A percentile compares a stretch with the other conserved stretches of the same genome.
Evolutionary conservation across 2,888 invertebrate species (phyloP).

Genomic region (Choreutis nemorana): DNA sequence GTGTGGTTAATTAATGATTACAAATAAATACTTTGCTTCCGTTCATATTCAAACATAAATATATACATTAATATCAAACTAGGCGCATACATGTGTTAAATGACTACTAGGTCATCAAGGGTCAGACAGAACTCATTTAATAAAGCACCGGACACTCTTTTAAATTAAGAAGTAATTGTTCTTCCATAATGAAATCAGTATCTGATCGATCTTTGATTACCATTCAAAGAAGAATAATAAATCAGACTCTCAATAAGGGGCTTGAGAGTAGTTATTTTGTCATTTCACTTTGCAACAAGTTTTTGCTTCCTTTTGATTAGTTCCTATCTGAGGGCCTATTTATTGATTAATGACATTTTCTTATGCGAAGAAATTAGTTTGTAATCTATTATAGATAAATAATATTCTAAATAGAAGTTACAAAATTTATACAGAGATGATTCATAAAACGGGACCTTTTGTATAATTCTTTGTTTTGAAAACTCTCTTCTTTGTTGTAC

Average conservation of each 20-base stretch:
- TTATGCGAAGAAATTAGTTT: slow-evolving; percentile 11
- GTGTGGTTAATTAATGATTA: too few species aligned
- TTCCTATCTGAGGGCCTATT: slow-evolving; percentile 11
- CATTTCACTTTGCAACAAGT: slow-evolving; percentile 14
- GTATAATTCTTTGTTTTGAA: too few species aligned
- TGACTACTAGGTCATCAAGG: too few species aligned
- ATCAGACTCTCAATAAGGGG: slow-evolving; percentile 22
- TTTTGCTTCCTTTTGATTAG: slow-evolving; percentile 30
- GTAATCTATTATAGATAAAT: too few species aligned
- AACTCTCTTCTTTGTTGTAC: too few species aligned
- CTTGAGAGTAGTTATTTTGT: slow-evolving; percentile 11
- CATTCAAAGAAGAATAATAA: slow-evolving; percentile 38
- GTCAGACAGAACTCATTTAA: slow-evolving; percentile 22
- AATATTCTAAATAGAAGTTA: too few species aligned
- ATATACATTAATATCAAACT: too few species aligned
- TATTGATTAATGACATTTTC: slow-evolving; percentile 38
- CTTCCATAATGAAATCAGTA: slow-evolving; percentile 29
- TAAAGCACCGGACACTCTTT: slow-evolving; percentile 23
- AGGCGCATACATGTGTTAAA: too few species aligned
- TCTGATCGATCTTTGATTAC: slow-evolving; percentile 45
- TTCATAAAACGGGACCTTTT: too few species aligned
- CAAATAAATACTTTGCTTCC: too few species aligned
- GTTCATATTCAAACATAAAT: too few species aligned
- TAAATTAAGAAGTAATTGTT: slow-evolving; percentile 33
- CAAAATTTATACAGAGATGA: too few species aligned